These are phyloP conservation scores for Clarias pachynema DNA, from an alignment of 2,797 vertebrate species.

Conservation along the genomic window DNA sequence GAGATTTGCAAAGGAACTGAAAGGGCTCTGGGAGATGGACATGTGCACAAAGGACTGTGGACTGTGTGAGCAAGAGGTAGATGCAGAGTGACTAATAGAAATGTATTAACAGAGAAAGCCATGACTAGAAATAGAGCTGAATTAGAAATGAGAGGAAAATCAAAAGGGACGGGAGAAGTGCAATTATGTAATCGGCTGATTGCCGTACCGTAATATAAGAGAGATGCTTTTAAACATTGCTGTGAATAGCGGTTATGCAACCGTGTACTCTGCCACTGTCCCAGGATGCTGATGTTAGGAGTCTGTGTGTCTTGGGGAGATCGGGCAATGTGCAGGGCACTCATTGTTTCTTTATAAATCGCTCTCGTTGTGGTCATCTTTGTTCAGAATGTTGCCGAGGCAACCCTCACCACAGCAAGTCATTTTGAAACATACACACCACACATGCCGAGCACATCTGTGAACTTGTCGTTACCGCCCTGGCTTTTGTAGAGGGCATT, in stretches of 20 bases:
- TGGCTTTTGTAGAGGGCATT: constrained; percentile 46
- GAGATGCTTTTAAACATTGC: constrained; percentile 55
- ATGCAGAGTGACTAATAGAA: neutral
- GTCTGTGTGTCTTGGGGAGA: constrained; percentile 51
- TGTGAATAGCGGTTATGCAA: constrained; percentile 56
- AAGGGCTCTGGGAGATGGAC: neutral
- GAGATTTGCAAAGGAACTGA: constrained; percentile 26
- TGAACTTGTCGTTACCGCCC: constrained; percentile 36
- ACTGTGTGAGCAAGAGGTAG: neutral
- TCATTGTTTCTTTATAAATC: constrained; percentile 32
- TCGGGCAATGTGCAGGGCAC: constrained; percentile 38
- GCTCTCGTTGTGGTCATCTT: constrained; percentile 17
- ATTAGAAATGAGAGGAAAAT: constrained; percentile 28
- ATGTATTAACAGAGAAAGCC: neutral
- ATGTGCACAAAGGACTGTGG: neutral
- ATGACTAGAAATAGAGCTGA: constrained; percentile 13
- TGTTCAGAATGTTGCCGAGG: constrained; percentile 25
- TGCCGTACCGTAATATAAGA: constrained; percentile 29
- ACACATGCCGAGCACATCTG: constrained; percentile 42
- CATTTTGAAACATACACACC: constrained; percentile 29
- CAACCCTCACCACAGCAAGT: constrained; percentile 40
- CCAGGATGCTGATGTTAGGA: constrained; percentile 36
- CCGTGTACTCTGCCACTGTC: neutral
- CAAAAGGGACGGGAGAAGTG: constrained; percentile 1
- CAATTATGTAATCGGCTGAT: constrained; percentile 52